These are phyloP conservation scores for Istiophorus platypterus DNA, from an alignment of 2,113 vertebrate species.

Conservation along the genomic window DNA sequence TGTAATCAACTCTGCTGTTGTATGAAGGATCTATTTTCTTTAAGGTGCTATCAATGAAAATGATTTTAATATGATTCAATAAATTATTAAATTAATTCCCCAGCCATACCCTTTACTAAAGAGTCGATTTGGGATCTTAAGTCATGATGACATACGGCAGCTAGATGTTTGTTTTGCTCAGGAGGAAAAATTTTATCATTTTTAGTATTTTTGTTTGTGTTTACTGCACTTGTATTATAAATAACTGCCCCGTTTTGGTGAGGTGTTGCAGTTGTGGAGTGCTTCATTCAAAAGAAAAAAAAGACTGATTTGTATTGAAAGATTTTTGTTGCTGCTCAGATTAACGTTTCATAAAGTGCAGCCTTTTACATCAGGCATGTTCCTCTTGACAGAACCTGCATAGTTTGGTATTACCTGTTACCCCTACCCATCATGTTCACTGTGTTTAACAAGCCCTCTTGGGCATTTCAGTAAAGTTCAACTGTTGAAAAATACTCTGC, in stretches of 20 bases:
- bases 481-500: neutral
- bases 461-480: conserved; percentile 16
- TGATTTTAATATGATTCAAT: conserved; percentile 29
- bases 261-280: neutral
- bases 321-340: conserved; percentile 4
- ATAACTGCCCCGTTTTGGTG: conserved; percentile 14
- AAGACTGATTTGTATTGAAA: conserved; percentile 1
- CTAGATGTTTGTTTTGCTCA: conserved; percentile 8
- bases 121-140: conserved; percentile 1
- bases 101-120: conserved; percentile 24
- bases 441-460: conserved; percentile 32
- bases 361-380: neutral
- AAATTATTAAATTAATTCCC: conserved; percentile 40
- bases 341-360: conserved; percentile 15
- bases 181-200: conserved; percentile 1
- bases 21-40: conserved; percentile 32
- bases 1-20: conserved; percentile 36
- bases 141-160: conserved; percentile 7
- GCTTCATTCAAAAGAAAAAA: neutral
- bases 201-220: conserved; percentile 8
- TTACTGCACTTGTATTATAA: neutral
- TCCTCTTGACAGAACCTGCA: neutral
- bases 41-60: conserved; percentile 21
- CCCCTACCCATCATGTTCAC: conserved; percentile 3
- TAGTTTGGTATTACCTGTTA: neutral